Evolutionary conservation across 1,140 invertebrate genomes (phyloP), one percentile per base, ranked within the genome.

Genomic region (Drosophila nasuta): DNA sequence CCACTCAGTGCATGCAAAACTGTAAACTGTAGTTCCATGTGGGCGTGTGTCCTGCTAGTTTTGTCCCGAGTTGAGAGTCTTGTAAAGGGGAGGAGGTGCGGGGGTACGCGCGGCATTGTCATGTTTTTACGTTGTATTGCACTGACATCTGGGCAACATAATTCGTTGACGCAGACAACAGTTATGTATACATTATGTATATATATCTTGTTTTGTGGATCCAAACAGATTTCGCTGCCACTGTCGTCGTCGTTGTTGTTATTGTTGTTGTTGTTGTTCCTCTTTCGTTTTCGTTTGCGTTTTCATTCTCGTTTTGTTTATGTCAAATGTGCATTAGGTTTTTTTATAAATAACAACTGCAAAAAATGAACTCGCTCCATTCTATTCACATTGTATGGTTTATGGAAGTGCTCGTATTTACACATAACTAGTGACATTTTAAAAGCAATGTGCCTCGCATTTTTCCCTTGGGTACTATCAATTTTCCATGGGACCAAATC

Each of bases 61-160:
- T 54, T 68, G 11, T 5, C 33, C 33, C 33, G 7, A 33, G 33
- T 8, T 33, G 35, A 10, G 35, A 38, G 35, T 10, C 35, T 38
- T 38, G 33, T 33, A 8, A 0, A 7, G 66, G 2, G 7, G n/a
- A 6, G 10, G 3, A 3, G n/a, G 28, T 13, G 38, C 33, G 67
- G 46, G 65, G 46, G 13, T 25, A 25, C 20, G 20, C 60, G 75
- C 51, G 79, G 75, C 62, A 82, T 77, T 83, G 81, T 83, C 77
- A 80, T 83, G 81, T 83, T 83, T 80, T 73, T 66, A 58, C 73
- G 73, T 83, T 83, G 81, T 83, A 80, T 85, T 83, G 81, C 81
- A 80, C 77, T 83, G 81, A 83, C 81, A 83, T 83, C 77, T 83
- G 81, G 77, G 81, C 75, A 77, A 83, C 81, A 83, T 83, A 83